Evolutionary conservation across 2,113 vertebrate species (phyloP).

Genomic region (Geococcyx californianus): DNA sequence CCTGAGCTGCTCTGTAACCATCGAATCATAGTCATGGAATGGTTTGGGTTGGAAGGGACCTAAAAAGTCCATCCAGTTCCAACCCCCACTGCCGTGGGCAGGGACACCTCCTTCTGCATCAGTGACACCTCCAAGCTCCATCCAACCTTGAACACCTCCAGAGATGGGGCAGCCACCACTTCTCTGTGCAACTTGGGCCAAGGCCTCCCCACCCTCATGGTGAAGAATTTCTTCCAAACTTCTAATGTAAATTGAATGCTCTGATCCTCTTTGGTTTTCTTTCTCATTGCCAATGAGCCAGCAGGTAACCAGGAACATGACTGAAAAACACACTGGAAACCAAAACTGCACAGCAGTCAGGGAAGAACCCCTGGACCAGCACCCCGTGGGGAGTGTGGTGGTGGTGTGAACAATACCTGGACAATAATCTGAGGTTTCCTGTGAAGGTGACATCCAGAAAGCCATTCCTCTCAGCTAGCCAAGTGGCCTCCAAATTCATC

Average conservation of each 20-base stretch:
- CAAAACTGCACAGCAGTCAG: not conserved
- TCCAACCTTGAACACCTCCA: too few species aligned
- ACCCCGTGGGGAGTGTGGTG: accelerated
- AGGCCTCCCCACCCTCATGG: too few species aligned
- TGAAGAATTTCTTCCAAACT: too few species aligned
- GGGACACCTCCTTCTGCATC: too few species aligned
- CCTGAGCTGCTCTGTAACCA: not conserved
- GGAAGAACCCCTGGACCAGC: not conserved
- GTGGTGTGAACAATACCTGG: not conserved
- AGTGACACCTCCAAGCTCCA: too few species aligned
- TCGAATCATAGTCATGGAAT: too few species aligned
- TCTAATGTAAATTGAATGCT: not conserved
- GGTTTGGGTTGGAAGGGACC: too few species aligned
- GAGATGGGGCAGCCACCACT: too few species aligned
- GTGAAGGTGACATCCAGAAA: not conserved
- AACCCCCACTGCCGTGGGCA: too few species aligned
- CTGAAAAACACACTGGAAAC: accelerated
- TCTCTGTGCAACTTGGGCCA: too few species aligned
- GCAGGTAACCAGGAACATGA: not conserved
- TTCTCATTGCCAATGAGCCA: not conserved
- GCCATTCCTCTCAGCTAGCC: not conserved
- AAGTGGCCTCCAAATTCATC: accelerated
- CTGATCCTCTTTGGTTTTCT: not conserved
- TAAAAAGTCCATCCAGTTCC: too few species aligned
- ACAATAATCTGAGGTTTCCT: not conserved